Base-by-base conservation (phyloP, 2,888 invertebrate species). In the Drosophila austrosaltans region DNA sequence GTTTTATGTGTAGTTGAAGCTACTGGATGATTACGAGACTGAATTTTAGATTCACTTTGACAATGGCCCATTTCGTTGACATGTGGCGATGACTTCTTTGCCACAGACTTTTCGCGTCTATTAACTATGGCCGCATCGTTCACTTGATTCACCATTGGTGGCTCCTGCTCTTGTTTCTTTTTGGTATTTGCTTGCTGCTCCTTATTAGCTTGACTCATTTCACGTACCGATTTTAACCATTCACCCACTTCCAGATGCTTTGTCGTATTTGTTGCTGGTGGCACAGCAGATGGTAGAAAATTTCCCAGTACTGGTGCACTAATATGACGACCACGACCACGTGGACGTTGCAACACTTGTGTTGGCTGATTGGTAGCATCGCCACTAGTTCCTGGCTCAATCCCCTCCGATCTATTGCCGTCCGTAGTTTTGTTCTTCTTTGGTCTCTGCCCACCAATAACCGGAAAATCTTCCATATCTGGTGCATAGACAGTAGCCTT, bases 221-320 rank as follows among this genome's bases (percentile, higher is more conserved):
- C 20, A 5, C n/a, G 60, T 10, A 86, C 66, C 4, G 66, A 64
- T n/a, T 54, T 63, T 7, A 84, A 65, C 84, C 81, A 87, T 20
- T 61, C 57, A n/a, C 39, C 39, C 0, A 84, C 63, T 4, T 60
- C n/a, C 3, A 56, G 7, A 3, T 72, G 65, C 4, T 63, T 83
- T 28, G 12, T 25, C 7, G 56, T 32, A 16, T 3, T 6, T 12
- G 10, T 0, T 8, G 62, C 0, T 2, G 28, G 22, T 3, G 10
- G 48, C n/a, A 61, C 2, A 0, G 65, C 12, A 5, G 56, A 25
- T 1, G 64, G 72, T 1, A 72, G 6, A n/a, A 61, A 72, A 36
- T 65, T 65, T 0, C 22, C 72, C 57, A 72, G 28, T 2, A 58
- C 66, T 16, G 32, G 44, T 6, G 56, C n/a, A n/a, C 36, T 20